Conservation (phyloP, 2,888 invertebrate species). For the Adela reaumurella region DNA sequence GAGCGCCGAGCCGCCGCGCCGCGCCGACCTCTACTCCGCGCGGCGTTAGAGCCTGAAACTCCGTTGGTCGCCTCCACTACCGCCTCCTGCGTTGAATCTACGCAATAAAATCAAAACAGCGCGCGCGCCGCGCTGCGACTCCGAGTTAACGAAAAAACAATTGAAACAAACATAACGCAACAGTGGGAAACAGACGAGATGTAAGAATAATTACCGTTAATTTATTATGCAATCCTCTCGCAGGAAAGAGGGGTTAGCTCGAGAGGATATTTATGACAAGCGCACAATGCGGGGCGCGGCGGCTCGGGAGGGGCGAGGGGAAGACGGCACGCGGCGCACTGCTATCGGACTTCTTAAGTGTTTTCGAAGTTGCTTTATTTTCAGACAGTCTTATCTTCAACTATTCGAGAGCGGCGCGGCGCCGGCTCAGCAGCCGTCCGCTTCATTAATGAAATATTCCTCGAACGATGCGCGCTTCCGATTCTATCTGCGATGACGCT, state of each 20-base stretch:
- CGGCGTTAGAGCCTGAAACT: no score
- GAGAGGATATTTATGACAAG: conserved; percentile 25
- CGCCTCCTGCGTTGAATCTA: neutral
- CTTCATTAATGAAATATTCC: neutral
- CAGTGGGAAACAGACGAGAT: conserved; percentile 21
- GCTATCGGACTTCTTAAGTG: neutral
- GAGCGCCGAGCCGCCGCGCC: no score
- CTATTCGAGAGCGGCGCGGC: neutral
- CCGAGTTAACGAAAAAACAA: conserved; percentile 26
- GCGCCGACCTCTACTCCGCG: no score
- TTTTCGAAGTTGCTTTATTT: neutral
- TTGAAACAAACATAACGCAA: conserved; percentile 20
- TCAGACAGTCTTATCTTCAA: neutral
- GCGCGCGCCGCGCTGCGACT: conserved; percentile 2
- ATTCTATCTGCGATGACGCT: neutral
- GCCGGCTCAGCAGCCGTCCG: neutral
- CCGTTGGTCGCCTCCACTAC: no score
- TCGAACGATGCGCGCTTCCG: neutral
- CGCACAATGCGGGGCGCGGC: conserved; percentile 21
- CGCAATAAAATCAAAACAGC: neutral
- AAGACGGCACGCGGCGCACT: neutral
- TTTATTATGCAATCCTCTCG: conserved; percentile 39
- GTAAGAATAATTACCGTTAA: conserved; percentile 41
- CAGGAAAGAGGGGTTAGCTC: conserved; percentile 20
- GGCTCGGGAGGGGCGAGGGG: conserved; percentile 9